Conservation (phyloP, 2,888 invertebrate species). For the Aleiodes alternator region DNA sequence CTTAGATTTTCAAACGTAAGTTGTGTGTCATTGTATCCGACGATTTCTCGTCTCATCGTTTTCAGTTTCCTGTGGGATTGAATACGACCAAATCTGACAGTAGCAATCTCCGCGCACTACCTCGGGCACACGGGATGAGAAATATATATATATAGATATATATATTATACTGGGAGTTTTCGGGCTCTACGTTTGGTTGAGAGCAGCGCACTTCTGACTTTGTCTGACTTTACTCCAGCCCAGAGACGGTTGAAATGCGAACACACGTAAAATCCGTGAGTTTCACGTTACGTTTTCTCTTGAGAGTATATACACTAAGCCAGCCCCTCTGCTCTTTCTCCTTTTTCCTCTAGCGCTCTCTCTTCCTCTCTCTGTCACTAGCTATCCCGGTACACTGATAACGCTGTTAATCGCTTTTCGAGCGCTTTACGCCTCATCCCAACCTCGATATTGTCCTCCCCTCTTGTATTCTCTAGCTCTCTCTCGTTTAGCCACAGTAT, state of each 20-base stretch:
- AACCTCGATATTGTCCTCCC: background rate
- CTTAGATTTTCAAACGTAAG: background rate
- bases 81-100: conserved; percentile 55
- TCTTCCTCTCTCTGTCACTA: conserved; percentile 5
- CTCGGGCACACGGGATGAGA: conserved; percentile 10
- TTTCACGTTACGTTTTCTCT: conserved; percentile 36
- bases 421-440: conserved; percentile 34
- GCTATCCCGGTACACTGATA: conserved; percentile 26
- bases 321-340: background rate
- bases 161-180: conserved; percentile 26
- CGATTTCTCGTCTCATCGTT: conserved; percentile 48
- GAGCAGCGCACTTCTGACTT: conserved; percentile 26
- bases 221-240: conserved; percentile 30
- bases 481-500: conserved; percentile 11
- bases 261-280: conserved; percentile 36
- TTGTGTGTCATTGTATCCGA: conserved; percentile 42
- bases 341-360: too few relatives aligned
- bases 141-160: background rate
- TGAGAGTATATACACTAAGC: conserved; percentile 13
- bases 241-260: conserved; percentile 29
- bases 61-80: conserved; percentile 48
- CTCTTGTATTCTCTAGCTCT: background rate
- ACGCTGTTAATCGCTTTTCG: conserved; percentile 33
- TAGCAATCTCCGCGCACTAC: conserved; percentile 55
- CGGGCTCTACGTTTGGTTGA: conserved; percentile 42